Conservation (phyloP, 92 coral and sea anemone species). For the Epizoanthus scotinus region DNA sequence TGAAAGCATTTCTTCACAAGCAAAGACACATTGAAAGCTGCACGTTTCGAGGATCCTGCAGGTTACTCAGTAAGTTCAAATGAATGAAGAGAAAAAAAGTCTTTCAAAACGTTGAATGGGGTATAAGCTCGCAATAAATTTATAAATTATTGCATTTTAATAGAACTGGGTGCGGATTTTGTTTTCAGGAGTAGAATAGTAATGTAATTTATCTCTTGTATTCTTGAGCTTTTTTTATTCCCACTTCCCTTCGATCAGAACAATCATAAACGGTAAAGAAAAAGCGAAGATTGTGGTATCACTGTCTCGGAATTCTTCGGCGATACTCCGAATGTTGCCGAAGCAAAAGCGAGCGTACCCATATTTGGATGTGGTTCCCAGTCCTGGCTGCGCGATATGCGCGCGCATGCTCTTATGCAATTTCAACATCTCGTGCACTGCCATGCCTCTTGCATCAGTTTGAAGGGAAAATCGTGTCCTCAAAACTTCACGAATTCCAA, state of each 20-base stretch:
- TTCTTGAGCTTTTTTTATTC: too few species aligned
- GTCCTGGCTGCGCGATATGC: constrained; percentile 12
- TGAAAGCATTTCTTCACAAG: background rate
- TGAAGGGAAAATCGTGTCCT: background rate
- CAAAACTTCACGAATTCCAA: background rate
- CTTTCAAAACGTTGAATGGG: background rate
- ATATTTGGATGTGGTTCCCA: constrained; percentile 5
- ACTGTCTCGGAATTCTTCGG: background rate
- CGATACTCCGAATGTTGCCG: background rate
- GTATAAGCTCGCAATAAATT: background rate
- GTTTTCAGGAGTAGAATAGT: too few species aligned
- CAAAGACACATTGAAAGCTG: constrained; percentile 11
- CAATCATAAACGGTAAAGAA: too few species aligned
- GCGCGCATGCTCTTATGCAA: constrained; percentile 34
- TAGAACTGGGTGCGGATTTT: too few species aligned
- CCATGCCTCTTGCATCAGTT: constrained; percentile 37
- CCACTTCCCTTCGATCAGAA: too few species aligned
- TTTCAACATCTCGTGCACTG: constrained; percentile 12
- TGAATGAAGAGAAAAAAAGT: background rate
- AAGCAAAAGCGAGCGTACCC: background rate
- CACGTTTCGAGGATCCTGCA: background rate
- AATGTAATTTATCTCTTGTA: too few species aligned
- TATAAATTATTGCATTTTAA: too few species aligned
- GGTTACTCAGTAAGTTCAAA: background rate
- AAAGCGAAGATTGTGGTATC: too few species aligned